Evolutionary conservation across 2,113 vertebrate species (phyloP).

Genomic region (Ivindomyrus marchei): DNA sequence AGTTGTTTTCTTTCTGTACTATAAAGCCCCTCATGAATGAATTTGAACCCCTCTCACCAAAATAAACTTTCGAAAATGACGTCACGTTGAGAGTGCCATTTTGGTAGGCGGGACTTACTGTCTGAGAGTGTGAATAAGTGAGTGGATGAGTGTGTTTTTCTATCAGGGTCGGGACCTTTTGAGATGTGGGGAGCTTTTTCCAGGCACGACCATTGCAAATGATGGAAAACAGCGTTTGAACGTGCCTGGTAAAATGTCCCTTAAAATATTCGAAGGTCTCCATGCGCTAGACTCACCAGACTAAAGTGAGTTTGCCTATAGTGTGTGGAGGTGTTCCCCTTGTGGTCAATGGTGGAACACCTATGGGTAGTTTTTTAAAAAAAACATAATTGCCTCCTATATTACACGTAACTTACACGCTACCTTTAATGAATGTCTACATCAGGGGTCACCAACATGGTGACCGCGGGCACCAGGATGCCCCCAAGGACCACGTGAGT

Average conservation of each 20-base stretch:
- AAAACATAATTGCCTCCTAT: not conserved
- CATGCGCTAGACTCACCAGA: not conserved
- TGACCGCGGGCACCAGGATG: too few species aligned
- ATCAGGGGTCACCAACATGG: too few species aligned
- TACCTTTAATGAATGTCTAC: not conserved
- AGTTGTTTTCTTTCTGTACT: not conserved
- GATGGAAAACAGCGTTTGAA: not conserved
- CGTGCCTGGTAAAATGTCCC: not conserved
- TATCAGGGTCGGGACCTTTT: not conserved
- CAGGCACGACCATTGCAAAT: not conserved
- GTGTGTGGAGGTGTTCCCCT: not conserved
- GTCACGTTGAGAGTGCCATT: conserved; percentile 1
- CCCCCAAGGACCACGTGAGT: too few species aligned
- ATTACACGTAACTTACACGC: not conserved
- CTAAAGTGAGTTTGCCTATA: not conserved
- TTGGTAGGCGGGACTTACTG: conserved; percentile 3
- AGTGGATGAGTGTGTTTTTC: not conserved
- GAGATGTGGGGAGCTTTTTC: not conserved
- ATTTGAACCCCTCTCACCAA: not conserved
- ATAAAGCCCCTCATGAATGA: not conserved
- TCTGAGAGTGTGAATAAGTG: not conserved
- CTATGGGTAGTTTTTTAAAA: not conserved
- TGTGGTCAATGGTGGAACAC: not conserved
- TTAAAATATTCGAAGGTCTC: not conserved
- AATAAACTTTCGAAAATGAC: conserved; percentile 18